Evolutionary conservation across 2,888 invertebrate genomes (phyloP).

Genomic region (Eubasilissa splendida): DNA sequence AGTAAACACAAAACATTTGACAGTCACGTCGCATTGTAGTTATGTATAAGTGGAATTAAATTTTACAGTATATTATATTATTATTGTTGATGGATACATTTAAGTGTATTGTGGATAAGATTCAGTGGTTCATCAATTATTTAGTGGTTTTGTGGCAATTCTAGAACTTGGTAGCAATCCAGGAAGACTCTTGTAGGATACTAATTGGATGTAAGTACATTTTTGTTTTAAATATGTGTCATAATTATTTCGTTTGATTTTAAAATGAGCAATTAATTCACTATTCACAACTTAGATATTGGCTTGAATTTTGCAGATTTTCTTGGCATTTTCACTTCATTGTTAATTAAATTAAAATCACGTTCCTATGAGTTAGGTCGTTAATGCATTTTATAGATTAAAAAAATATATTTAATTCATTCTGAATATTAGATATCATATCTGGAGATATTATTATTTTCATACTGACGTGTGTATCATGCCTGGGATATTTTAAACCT

Average conservation of each 20-base stretch:
- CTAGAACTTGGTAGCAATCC: constrained; percentile 8
- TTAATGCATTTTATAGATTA: background rate
- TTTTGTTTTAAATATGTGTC: background rate
- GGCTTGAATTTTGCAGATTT: background rate
- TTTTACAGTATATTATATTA: background rate
- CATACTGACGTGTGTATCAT: too few relatives aligned
- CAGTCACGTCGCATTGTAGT: background rate
- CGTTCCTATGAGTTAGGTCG: background rate
- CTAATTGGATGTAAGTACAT: constrained; percentile 1
- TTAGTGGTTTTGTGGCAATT: constrained; percentile 13
- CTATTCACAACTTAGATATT: too few relatives aligned
- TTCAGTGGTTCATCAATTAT: constrained; percentile 16
- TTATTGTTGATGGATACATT: background rate
- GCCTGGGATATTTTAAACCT: too few relatives aligned
- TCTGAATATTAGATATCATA: background rate
- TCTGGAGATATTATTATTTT: too few relatives aligned
- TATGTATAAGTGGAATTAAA: background rate
- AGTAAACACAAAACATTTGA: background rate
- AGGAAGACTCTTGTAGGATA: constrained; percentile 15
- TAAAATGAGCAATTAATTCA: too few relatives aligned
- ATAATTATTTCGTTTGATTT: too few relatives aligned
- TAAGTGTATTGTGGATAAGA: constrained; percentile 1
- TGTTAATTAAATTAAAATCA: background rate
- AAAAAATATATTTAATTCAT: background rate
- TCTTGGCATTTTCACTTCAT: background rate